Percentiles rank a stretch among this genome's conserved stretches.
phyloP scores from a whole-genome alignment of 92 coral and sea anemone species.

The Heliopora coerulea region DNA sequence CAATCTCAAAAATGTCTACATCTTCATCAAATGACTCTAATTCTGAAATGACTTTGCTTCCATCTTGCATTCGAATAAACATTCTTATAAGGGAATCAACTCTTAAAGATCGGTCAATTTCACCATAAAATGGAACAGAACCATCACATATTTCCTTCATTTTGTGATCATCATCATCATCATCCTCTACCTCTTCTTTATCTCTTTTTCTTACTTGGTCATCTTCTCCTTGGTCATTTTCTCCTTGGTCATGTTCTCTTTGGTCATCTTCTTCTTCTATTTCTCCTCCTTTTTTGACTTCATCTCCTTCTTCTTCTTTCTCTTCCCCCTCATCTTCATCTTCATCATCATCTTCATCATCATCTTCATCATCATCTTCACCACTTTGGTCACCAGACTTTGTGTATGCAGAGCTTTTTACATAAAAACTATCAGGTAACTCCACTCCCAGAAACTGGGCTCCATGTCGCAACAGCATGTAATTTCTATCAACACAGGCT shows the following conservation, averaged over 20 bases:
- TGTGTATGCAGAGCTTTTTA: constrained; percentile 7
- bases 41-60: neutral
- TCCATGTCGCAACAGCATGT: constrained; percentile 35
- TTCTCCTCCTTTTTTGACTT: neutral
- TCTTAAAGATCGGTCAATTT: neutral
- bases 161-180: neutral
- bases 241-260: too few species aligned
- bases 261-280: neutral
- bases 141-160: constrained; percentile 5
- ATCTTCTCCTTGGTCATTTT: too few species aligned
- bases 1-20: neutral
- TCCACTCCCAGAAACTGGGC: constrained; percentile 33
- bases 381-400: constrained; percentile 3
- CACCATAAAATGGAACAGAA: constrained; percentile 16
- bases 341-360: neutral
- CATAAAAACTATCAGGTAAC: constrained; percentile 23
- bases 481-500: constrained; percentile 34
- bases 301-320: neutral
- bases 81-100: neutral
- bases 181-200: too few species aligned
- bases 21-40: neutral
- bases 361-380: neutral
- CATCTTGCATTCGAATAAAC: neutral
- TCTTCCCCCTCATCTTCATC: neutral
- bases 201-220: too few species aligned